A percentile compares a stretch with the other conserved stretches of the same genome.
These are phyloP conservation scores for Troides oblongomaculatus DNA, from an alignment of 2,888 invertebrate species.

Conservation along the genomic window DNA sequence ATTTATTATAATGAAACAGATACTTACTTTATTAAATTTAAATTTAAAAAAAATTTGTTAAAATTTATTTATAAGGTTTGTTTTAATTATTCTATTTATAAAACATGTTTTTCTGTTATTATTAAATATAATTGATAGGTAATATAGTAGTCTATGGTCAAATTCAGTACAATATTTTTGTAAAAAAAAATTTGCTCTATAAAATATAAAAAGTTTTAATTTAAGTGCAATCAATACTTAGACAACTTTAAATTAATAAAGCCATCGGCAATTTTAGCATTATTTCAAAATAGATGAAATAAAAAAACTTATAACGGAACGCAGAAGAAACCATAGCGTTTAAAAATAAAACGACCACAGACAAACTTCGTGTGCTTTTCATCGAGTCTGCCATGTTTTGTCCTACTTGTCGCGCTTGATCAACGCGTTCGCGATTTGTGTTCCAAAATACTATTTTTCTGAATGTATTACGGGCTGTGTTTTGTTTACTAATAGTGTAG, in stretches of 20 bases:
- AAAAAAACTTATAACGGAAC: slow-evolving; percentile 32
- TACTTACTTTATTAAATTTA: too few species aligned
- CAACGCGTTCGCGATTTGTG: slow-evolving; percentile 74
- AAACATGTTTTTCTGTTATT: too few species aligned
- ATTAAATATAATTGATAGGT: too few species aligned
- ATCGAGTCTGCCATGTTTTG: slow-evolving; percentile 79
- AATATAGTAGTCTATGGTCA: too few species aligned
- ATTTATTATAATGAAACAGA: too few species aligned
- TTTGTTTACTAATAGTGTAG: slow-evolving; percentile 76
- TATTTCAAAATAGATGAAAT: neutral
- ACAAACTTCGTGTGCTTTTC: slow-evolving; percentile 72
- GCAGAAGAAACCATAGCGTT: slow-evolving; percentile 45
- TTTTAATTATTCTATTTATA: too few species aligned
- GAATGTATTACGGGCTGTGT: slow-evolving; percentile 73
- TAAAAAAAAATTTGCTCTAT: too few species aligned
- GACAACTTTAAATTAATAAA: neutral
- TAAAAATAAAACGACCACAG: slow-evolving; percentile 70
- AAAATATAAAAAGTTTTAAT: too few species aligned
- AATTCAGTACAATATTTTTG: too few species aligned
- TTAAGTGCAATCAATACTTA: neutral
- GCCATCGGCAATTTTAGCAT: neutral
- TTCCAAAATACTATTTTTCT: slow-evolving; percentile 69
- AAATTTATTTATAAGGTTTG: too few species aligned
- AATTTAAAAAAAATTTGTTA: too few species aligned
- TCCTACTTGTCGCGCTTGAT: slow-evolving; percentile 79